These are phyloP conservation scores for Cremastinae sp. DNA, from an alignment of 2,888 invertebrate species.

Conservation along the genomic window DNA sequence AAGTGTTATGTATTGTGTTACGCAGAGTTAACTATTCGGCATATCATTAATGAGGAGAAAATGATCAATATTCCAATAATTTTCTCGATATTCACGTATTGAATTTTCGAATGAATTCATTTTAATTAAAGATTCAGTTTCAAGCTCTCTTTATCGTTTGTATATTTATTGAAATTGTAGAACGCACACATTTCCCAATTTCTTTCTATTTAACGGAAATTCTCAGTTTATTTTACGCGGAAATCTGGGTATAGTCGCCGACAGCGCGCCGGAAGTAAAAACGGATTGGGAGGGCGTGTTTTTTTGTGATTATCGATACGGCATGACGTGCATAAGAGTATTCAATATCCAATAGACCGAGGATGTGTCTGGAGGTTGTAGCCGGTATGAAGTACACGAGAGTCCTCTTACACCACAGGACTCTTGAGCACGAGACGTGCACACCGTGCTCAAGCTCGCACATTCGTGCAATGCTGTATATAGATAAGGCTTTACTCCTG, in stretches of 20 bases:
- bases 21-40: no score
- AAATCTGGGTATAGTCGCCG: background rate
- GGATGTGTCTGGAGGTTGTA: constrained; percentile 20
- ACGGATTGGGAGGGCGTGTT: constrained; percentile 22
- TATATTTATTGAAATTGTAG: no score
- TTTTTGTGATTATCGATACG: constrained; percentile 38
- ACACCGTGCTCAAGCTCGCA: no score
- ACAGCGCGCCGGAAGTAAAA: background rate
- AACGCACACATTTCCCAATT: no score
- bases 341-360: constrained; percentile 38
- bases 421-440: background rate
- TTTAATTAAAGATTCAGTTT: no score
- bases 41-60: no score
- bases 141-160: no score
- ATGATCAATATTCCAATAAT: no score
- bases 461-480: background rate
- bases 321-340: constrained; percentile 47
- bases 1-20: no score
- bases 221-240: background rate
- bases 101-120: no score
- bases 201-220: no score
- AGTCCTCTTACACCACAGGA: constrained; percentile 12
- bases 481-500: constrained; percentile 2
- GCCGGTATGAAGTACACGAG: constrained; percentile 15
- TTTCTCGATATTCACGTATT: no score